phyloP scores from a whole-genome alignment of 2,888 invertebrate genomes.

The Harpagoxenus sublaevis region DNA sequence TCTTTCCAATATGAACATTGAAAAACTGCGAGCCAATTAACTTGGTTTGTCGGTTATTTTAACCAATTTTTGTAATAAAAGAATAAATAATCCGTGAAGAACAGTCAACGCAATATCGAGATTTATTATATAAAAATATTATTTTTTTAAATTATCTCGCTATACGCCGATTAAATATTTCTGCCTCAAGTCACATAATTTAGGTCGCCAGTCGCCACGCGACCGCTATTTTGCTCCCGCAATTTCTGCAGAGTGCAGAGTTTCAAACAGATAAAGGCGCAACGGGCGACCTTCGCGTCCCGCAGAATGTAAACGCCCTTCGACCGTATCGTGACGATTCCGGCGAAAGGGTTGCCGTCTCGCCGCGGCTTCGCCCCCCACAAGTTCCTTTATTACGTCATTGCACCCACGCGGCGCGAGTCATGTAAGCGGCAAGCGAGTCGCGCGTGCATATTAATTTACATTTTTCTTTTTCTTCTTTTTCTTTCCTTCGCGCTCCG shows the following conservation, averaged over 20 bases:
- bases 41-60: neutral
- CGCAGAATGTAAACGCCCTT: conserved; percentile 5
- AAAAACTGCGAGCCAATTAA: too few species aligned
- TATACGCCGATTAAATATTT: neutral
- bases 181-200: neutral
- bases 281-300: neutral
- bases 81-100: neutral
- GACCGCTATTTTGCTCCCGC: neutral
- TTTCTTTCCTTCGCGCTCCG: neutral
- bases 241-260: neutral
- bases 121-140: neutral
- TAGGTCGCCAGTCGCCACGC: neutral
- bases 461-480: conserved; percentile 20
- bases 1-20: too few species aligned
- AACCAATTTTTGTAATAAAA: neutral
- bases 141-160: too few species aligned
- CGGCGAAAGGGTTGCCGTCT: conserved; percentile 30
- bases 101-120: neutral
- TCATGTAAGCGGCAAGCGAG: conserved; percentile 13
- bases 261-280: neutral
- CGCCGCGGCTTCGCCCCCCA: neutral
- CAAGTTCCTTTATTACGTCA: conserved; percentile 30
- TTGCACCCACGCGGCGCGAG: conserved; percentile 3
- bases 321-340: neutral
- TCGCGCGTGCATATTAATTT: conserved; percentile 33